A percentile compares a stretch with the other conserved stretches of the same genome.
Evolutionary conservation across 2,797 vertebrate genomes (phyloP).

Genomic region (Acipenser oxyrinchus): DNA sequence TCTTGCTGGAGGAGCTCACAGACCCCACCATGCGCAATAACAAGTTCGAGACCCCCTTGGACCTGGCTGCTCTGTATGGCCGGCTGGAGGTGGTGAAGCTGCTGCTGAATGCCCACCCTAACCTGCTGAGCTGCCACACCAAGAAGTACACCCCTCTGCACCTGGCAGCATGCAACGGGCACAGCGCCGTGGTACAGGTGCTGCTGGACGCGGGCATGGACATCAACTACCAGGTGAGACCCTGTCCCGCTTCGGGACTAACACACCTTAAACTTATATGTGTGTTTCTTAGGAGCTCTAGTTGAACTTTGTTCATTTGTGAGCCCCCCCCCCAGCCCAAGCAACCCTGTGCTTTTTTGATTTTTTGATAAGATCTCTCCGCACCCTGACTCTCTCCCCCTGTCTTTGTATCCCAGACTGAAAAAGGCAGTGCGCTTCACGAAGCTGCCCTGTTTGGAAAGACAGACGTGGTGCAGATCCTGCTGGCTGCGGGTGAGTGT

Average conservation of each 20-base stretch:
- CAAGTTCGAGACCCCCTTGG: constrained; percentile 92
- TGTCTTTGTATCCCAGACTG: constrained; percentile 74
- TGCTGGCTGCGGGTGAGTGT: constrained; percentile 82
- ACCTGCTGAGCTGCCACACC: constrained; percentile 87
- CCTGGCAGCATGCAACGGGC: constrained; percentile 87
- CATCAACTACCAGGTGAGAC: constrained; percentile 89
- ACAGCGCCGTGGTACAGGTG: constrained; percentile 81
- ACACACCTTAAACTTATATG: too few species aligned
- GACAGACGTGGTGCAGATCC: constrained; percentile 90
- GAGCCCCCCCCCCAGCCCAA: background rate
- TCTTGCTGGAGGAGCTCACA: constrained; percentile 90
- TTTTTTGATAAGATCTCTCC: constrained; percentile 18
- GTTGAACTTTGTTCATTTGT: background rate
- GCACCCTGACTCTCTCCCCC: constrained; percentile 21
- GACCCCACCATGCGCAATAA: constrained; percentile 98
- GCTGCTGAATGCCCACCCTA: constrained; percentile 87
- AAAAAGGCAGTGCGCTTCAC: constrained; percentile 97
- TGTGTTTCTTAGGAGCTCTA: background rate
- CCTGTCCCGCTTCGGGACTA: background rate
- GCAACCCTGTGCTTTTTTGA: constrained; percentile 14
- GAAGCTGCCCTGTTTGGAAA: constrained; percentile 96
- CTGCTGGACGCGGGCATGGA: constrained; percentile 92
- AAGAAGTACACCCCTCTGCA: constrained; percentile 93
- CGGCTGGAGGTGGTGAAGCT: constrained; percentile 94
- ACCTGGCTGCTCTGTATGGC: constrained; percentile 88